These are phyloP conservation scores for Cyclura pinguis DNA, from an alignment of 2,797 vertebrate species.

Conservation along the genomic window DNA sequence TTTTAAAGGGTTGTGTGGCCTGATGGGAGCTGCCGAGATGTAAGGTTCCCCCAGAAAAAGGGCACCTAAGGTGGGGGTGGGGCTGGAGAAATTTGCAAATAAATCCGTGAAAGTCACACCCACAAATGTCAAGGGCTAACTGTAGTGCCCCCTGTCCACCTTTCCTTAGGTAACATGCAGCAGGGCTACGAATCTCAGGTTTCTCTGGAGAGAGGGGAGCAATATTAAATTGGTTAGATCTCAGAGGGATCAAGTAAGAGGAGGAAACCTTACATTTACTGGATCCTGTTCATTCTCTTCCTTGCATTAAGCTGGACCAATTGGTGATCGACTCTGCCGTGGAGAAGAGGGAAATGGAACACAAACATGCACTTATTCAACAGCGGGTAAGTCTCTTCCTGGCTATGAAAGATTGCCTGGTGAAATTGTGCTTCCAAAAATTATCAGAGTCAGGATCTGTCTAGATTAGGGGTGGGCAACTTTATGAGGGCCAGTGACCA, in stretches of 20 bases:
- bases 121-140: too few relatives aligned
- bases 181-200: background rate
- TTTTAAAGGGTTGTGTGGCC: too few relatives aligned
- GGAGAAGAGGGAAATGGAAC: slow-evolving; percentile 98
- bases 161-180: too few relatives aligned
- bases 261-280: background rate
- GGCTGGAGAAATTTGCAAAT: too few relatives aligned
- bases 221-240: background rate
- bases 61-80: too few relatives aligned
- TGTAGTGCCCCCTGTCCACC: background rate
- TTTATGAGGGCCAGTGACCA: too few relatives aligned
- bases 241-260: background rate
- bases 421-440: background rate
- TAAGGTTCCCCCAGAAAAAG: too few relatives aligned
- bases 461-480: too few relatives aligned
- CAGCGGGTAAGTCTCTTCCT: slow-evolving; percentile 87
- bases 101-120: too few relatives aligned
- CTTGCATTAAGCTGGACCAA: slow-evolving; percentile 89
- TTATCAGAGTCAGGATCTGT: too few relatives aligned
- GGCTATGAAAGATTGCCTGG: background rate
- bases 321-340: slow-evolving; percentile 96
- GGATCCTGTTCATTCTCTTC: background rate
- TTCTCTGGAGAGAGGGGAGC: background rate
- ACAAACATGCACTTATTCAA: slow-evolving; percentile 94
- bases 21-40: too few relatives aligned